A percentile compares a stretch with the other conserved stretches of the same genome.
These are phyloP conservation scores for Decapterus maruadsi DNA, from an alignment of 2,797 vertebrate genomes.

Conservation along the genomic window DNA sequence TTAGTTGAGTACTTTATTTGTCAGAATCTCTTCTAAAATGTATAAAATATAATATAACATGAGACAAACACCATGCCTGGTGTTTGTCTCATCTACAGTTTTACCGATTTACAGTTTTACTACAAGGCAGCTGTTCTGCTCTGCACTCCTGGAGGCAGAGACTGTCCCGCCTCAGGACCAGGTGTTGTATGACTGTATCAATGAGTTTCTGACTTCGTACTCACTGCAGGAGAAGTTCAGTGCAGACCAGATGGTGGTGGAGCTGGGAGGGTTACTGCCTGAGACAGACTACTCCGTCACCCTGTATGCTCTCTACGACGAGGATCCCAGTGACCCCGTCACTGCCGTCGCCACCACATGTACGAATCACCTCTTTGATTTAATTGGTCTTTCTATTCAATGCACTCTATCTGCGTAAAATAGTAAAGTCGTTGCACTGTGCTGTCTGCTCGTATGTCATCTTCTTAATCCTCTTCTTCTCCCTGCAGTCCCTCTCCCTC, in stretches of 20 bases:
- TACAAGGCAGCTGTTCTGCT: too few relatives aligned
- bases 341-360: slow-evolving; percentile 89
- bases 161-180: too few relatives aligned
- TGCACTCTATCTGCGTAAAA: not conserved
- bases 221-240: slow-evolving; percentile 88
- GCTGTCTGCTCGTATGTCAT: not conserved
- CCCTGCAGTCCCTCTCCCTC: slow-evolving; percentile 82
- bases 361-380: slow-evolving; percentile 70
- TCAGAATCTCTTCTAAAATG: too few relatives aligned
- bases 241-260: slow-evolving; percentile 83
- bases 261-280: slow-evolving; percentile 86
- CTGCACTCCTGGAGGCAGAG: too few relatives aligned
- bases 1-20: too few relatives aligned
- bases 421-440: not conserved
- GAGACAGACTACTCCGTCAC: slow-evolving; percentile 90
- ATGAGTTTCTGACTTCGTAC: not conserved
- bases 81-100: too few relatives aligned
- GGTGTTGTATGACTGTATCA: too few relatives aligned
- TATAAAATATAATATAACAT: too few relatives aligned
- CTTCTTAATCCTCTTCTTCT: not conserved
- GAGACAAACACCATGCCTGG: too few relatives aligned
- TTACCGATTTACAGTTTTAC: too few relatives aligned
- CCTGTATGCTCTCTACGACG: slow-evolving; percentile 90
- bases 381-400: not conserved
- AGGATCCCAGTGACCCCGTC: slow-evolving; percentile 92